Base-by-base conservation (phyloP, 2,113 vertebrate species). In the Pygathrix nemaeus region DNA sequence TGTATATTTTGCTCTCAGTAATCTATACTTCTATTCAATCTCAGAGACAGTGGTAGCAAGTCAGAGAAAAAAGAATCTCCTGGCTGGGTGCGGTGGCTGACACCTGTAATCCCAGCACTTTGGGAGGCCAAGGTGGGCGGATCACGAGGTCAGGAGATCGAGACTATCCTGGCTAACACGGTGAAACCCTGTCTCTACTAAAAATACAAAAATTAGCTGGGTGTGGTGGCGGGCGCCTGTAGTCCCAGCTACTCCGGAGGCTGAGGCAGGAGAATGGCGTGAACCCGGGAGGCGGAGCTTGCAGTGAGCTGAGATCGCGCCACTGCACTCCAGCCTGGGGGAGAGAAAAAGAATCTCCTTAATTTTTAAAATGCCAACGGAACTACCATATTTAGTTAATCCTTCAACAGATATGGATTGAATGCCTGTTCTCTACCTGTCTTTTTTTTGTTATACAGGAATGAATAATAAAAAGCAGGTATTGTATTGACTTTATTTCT, bases 41-140 rank as follows among this genome's bases (percentile, higher is more conserved):
- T 92, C 50, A 25, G n/a, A 27, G 9, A 59, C 6, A 78, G 8
- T 55, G 23, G 14, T 38, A 73, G 38, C 88, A 68, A 40, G 9
- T 25, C n/a, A 16, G 14, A 61, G 30, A n/a, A 79, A 14, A 81
- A 52, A 20, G 13, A 23, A 30, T 8, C 32, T 55, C 18, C n/a
- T n/a, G 48, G 48, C 48, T 0, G 48, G 13, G 48, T 4, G 13
- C 0, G 13, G 13, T 50, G 48, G 3, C 13, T 50, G 13, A 50
- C 3, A 3, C 48, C 48, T 50, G 48, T 50, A 50, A 50, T 50
- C 48, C 48, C 48, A 50, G 3, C 48, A 50, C 13, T 50, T 14
- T 50, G 48, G 48, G 48, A 50, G 48, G 3, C 48, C 48, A 14
- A 50, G 48, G 48, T 50, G 48, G 48, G 13, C 13, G 1, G 48